Evolutionary conservation across 2,888 invertebrate genomes (phyloP).

Genomic region (Eupithecia insigniata): DNA sequence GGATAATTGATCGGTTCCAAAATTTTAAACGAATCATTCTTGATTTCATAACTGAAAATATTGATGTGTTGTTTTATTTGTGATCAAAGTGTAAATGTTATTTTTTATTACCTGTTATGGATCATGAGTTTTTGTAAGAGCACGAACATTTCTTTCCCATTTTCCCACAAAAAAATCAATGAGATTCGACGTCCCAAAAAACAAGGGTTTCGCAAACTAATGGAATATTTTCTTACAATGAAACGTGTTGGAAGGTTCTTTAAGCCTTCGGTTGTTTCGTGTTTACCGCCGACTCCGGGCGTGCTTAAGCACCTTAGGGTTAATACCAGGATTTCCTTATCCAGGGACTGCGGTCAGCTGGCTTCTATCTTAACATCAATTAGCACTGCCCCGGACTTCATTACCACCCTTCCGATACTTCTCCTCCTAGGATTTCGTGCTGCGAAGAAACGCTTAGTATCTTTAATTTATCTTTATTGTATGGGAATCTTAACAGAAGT

Average conservation of each 20-base stretch:
- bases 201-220: slow-evolving; percentile 34
- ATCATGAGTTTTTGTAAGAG: not conserved
- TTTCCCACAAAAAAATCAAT: slow-evolving; percentile 36
- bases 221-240: slow-evolving; percentile 45
- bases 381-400: slow-evolving; percentile 59
- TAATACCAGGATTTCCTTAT: slow-evolving; percentile 73
- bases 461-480: slow-evolving; percentile 4
- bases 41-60: not conserved
- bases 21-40: slow-evolving; percentile 46
- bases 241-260: slow-evolving; percentile 46
- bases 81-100: not conserved
- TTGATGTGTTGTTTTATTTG: slow-evolving; percentile 1
- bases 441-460: slow-evolving; percentile 11
- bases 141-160: not conserved
- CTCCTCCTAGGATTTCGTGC: slow-evolving; percentile 20
- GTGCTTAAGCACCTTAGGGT: slow-evolving; percentile 64
- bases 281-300: slow-evolving; percentile 58
- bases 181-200: not conserved
- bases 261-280: slow-evolving; percentile 58
- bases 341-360: slow-evolving; percentile 63
- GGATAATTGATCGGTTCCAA: slow-evolving; percentile 51
- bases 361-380: slow-evolving; percentile 65
- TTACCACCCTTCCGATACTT: slow-evolving; percentile 26
- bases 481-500: slow-evolving; percentile 6
- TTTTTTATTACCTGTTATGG: not conserved